phyloP scores from a whole-genome alignment of 2,888 invertebrate genomes.

The Hanleya hanleyi region DNA sequence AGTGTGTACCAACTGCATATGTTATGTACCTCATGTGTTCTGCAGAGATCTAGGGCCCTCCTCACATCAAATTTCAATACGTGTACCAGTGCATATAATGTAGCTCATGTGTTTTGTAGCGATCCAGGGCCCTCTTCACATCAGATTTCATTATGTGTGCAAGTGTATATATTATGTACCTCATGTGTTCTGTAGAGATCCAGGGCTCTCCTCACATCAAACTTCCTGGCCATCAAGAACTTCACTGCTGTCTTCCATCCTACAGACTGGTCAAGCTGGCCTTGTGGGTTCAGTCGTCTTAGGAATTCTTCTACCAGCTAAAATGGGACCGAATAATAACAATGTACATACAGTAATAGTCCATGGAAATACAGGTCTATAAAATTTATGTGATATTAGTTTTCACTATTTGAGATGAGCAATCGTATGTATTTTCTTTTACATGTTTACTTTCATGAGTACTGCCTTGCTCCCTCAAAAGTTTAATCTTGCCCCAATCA shows the following conservation, averaged over 20 bases:
- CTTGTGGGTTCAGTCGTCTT: slow-evolving; percentile 81
- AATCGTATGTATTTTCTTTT: too few relatives aligned
- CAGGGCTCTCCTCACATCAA: slow-evolving; percentile 91
- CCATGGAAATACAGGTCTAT: too few relatives aligned
- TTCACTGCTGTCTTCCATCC: slow-evolving; percentile 90
- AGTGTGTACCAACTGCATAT: too few relatives aligned
- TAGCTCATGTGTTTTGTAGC: slow-evolving; percentile 93
- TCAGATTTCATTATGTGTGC: too few relatives aligned
- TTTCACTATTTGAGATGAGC: too few relatives aligned
- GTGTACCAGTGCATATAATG: too few relatives aligned
- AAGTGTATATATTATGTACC: slow-evolving; percentile 61
- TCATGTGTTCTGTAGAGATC: slow-evolving; percentile 95
- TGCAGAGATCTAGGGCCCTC: slow-evolving; percentile 91
- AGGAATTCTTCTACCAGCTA: slow-evolving; percentile 89
- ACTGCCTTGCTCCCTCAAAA: too few relatives aligned
- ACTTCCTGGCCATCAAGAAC: slow-evolving; percentile 85
- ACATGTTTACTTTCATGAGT: too few relatives aligned
- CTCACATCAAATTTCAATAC: slow-evolving; percentile 95
- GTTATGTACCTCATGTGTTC: slow-evolving; percentile 87
- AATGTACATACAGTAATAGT: too few relatives aligned
- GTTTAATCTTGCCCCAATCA: too few relatives aligned
- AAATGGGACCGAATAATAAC: slow-evolving; percentile 23
- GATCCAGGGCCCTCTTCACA: slow-evolving; percentile 87
- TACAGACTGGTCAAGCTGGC: slow-evolving; percentile 37
- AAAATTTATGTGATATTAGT: too few relatives aligned